phyloP scores from a whole-genome alignment of 2,113 vertebrate species.

The Vulpes vulpes region DNA sequence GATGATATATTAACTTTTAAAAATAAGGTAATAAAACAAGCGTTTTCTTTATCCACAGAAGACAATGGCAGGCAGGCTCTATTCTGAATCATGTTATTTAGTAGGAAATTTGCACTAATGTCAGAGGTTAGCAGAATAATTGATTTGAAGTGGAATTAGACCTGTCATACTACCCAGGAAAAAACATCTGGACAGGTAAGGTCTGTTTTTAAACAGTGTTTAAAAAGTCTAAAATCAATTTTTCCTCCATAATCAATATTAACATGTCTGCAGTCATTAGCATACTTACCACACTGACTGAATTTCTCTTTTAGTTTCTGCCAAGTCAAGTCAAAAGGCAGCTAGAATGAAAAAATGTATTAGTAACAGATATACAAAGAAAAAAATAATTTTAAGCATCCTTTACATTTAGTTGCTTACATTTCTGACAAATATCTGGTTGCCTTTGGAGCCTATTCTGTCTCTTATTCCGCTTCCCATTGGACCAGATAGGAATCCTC shows the following conservation, averaged over 20 bases:
- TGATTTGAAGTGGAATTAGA: slow-evolving; percentile 25
- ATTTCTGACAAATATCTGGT: slow-evolving; percentile 99
- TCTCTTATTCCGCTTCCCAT: slow-evolving; percentile 94
- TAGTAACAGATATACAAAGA: slow-evolving; percentile 70
- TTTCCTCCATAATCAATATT: slow-evolving; percentile 49
- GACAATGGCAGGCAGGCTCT: not conserved
- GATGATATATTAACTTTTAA: slow-evolving; percentile 26
- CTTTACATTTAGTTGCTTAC: slow-evolving; percentile 88
- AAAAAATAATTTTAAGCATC: slow-evolving; percentile 47
- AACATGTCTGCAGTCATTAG: slow-evolving; percentile 38
- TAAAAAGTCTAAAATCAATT: slow-evolving; percentile 41
- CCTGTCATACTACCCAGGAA: not conserved
- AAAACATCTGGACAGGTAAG: not conserved
- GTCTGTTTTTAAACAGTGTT: not conserved
- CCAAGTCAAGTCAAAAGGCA: slow-evolving; percentile 99
- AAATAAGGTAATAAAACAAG: not conserved
- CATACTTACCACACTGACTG: slow-evolving; percentile 96
- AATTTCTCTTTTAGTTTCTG: slow-evolving; percentile 99
- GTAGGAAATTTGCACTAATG: not conserved
- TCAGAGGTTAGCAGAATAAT: slow-evolving; percentile 40
- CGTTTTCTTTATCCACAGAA: not conserved
- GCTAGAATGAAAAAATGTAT: slow-evolving; percentile 90
- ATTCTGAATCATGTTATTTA: not conserved
- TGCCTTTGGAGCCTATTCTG: slow-evolving; percentile 95
- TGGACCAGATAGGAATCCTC: slow-evolving; percentile 93